phyloP scores from a whole-genome alignment of 2,113 vertebrate genomes.

The Cynoglossus semilaevis region DNA sequence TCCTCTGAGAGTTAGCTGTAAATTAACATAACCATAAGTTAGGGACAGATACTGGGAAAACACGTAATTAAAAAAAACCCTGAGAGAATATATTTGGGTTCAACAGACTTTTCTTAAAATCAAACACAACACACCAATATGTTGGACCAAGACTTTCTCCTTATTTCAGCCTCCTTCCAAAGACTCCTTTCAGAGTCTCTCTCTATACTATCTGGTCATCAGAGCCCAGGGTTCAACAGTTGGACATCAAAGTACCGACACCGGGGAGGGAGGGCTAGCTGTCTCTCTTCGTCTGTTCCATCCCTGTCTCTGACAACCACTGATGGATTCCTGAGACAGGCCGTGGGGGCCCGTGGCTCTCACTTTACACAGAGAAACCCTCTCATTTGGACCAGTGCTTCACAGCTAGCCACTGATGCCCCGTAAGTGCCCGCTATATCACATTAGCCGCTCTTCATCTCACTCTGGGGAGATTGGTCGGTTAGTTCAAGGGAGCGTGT shows the following conservation, averaged over 20 bases:
- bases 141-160: too few relatives aligned
- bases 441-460: slow-evolving; percentile 61
- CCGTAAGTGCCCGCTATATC: slow-evolving; percentile 50
- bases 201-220: slow-evolving; percentile 70
- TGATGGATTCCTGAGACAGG: slow-evolving; percentile 57
- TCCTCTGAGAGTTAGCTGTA: slow-evolving; percentile 7
- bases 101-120: too few relatives aligned
- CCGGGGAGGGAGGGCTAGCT: slow-evolving; percentile 59
- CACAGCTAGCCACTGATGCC: slow-evolving; percentile 44
- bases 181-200: slow-evolving; percentile 52
- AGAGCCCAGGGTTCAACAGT: slow-evolving; percentile 67
- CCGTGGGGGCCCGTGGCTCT: slow-evolving; percentile 57
- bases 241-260: slow-evolving; percentile 71
- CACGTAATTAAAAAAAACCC: slow-evolving; percentile 4
- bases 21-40: slow-evolving; percentile 10
- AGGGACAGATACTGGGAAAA: slow-evolving; percentile 12
- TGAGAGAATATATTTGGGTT: too few relatives aligned
- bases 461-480: slow-evolving; percentile 46
- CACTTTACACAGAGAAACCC: slow-evolving; percentile 70
- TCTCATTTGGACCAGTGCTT: slow-evolving; percentile 48
- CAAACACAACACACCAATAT: too few relatives aligned
- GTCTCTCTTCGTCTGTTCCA: slow-evolving; percentile 59
- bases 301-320: slow-evolving; percentile 54
- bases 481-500: slow-evolving; percentile 22
- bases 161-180: slow-evolving; percentile 45